A percentile compares a stretch with the other conserved stretches of the same genome.
Evolutionary conservation across 2,113 vertebrate genomes (phyloP).

Genomic region (Centropristis striata): DNA sequence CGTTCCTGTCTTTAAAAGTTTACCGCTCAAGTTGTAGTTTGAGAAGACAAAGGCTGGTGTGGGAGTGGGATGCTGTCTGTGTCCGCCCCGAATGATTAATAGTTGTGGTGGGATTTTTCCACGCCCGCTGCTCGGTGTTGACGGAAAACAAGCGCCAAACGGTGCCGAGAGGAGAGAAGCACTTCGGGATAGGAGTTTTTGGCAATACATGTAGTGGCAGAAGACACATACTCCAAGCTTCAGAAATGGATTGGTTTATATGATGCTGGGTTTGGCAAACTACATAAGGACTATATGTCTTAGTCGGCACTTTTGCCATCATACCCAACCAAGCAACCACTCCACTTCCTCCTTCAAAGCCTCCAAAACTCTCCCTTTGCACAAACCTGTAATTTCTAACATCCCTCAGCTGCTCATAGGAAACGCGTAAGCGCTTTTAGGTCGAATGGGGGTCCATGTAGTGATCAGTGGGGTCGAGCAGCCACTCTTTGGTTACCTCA

Average conservation of each 20-base stretch:
- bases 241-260: background rate
- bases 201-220: slow-evolving; percentile 20
- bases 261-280: background rate
- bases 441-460: slow-evolving; percentile 80
- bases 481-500: slow-evolving; percentile 75
- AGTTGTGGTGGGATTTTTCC: slow-evolving; percentile 81
- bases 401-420: slow-evolving; percentile 83
- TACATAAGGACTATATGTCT: background rate
- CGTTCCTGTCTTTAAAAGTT: slow-evolving; percentile 76
- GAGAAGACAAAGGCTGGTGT: slow-evolving; percentile 79
- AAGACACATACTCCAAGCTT: background rate
- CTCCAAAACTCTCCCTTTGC: slow-evolving; percentile 29
- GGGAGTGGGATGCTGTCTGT: slow-evolving; percentile 80
- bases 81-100: slow-evolving; percentile 90
- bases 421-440: slow-evolving; percentile 83
- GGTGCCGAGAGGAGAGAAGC: slow-evolving; percentile 61
- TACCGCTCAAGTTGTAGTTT: slow-evolving; percentile 78
- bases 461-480: slow-evolving; percentile 83
- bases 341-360: background rate
- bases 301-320: background rate
- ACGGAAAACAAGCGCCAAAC: slow-evolving; percentile 83
- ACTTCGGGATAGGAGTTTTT: slow-evolving; percentile 56
- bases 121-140: slow-evolving; percentile 82
- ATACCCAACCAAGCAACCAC: no score
- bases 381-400: slow-evolving; percentile 83